These are phyloP conservation scores for Xestia c-nigrum DNA, from an alignment of 2,888 invertebrate genomes.

Conservation along the genomic window DNA sequence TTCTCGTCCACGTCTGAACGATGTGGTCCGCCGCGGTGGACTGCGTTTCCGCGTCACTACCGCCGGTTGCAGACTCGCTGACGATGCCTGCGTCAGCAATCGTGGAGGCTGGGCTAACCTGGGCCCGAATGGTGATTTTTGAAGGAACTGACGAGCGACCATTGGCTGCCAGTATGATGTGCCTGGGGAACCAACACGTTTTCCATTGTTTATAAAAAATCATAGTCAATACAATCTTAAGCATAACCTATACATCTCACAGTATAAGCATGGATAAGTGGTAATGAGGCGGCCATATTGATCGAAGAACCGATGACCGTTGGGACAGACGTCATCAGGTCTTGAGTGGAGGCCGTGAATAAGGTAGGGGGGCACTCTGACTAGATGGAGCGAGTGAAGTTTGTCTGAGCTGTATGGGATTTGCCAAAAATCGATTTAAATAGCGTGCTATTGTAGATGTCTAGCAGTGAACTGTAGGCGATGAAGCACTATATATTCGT, in stretches of 20 bases:
- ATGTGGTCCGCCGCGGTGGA: conserved; percentile 85
- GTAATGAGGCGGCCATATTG: background rate
- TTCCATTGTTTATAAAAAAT: conserved; percentile 28
- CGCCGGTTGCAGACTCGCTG: conserved; percentile 86
- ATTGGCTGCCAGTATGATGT: conserved; percentile 92
- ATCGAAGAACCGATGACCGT: background rate
- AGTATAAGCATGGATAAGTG: background rate
- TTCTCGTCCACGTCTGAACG: conserved; percentile 87
- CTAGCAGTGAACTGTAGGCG: background rate
- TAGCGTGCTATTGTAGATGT: background rate
- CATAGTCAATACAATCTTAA: background rate
- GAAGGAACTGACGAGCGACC: conserved; percentile 93
- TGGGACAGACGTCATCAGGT: background rate
- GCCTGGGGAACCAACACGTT: conserved; percentile 69
- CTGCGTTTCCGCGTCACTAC: conserved; percentile 77
- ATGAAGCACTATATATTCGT: background rate
- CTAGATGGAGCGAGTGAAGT: background rate
- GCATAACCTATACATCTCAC: background rate
- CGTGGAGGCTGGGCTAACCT: conserved; percentile 77
- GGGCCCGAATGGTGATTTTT: conserved; percentile 92
- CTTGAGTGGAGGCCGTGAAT: background rate
- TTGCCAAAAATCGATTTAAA: background rate
- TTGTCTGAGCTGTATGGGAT: background rate
- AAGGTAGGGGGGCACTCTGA: background rate
- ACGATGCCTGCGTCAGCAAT: conserved; percentile 84